Conservation (phyloP, 2,113 vertebrate species). For the Oceanodroma tethys region DNA sequence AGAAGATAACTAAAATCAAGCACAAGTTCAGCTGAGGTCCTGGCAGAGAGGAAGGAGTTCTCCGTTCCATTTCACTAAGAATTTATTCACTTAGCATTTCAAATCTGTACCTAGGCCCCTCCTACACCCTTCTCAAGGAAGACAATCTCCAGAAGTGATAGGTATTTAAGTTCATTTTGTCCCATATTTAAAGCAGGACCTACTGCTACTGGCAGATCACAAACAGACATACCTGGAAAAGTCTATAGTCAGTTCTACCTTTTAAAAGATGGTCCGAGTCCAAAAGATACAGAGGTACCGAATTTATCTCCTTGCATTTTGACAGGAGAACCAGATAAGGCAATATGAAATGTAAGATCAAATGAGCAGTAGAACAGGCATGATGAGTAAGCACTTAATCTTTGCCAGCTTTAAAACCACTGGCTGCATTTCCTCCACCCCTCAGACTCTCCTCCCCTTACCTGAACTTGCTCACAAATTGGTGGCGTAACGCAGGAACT, state of each 20-base stretch:
- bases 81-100: background rate
- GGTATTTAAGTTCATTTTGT: background rate
- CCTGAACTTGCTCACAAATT: background rate
- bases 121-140: background rate
- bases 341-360: background rate
- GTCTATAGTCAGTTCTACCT: background rate
- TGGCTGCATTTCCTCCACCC: background rate
- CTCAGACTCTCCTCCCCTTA: background rate
- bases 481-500: background rate
- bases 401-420: background rate
- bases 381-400: background rate
- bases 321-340: background rate
- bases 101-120: background rate
- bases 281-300: background rate
- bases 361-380: background rate
- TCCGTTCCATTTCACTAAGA: background rate
- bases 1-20: background rate
- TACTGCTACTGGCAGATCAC: background rate
- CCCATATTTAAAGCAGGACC: background rate
- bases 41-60: background rate
- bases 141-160: background rate
- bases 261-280: background rate
- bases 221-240: background rate
- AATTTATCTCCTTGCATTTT: background rate
- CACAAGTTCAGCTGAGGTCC: background rate